Evolutionary conservation across 2,113 vertebrate species (phyloP).

Genomic region (Prietella phreatophila): DNA sequence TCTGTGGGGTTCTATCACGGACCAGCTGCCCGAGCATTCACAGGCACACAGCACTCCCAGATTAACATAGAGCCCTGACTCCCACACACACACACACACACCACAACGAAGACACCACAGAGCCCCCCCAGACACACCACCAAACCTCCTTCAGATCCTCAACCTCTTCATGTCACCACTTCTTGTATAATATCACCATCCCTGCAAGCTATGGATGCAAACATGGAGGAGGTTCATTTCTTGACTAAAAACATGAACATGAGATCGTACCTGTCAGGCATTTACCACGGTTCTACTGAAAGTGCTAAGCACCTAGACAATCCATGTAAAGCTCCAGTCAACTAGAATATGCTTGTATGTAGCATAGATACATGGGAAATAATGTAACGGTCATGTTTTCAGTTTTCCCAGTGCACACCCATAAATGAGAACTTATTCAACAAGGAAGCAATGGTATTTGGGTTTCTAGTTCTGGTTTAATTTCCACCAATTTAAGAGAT

Average conservation of each 20-base stretch:
- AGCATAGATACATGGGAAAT: not conserved
- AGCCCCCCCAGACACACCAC: constrained; percentile 23
- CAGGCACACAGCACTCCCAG: constrained; percentile 76
- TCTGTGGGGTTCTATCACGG: constrained; percentile 80
- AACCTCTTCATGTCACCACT: constrained; percentile 9
- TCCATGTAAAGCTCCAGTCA: constrained; percentile 27
- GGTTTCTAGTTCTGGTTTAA: not conserved
- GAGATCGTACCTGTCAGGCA: not conserved
- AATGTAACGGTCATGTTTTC: not conserved
- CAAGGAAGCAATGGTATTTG: not conserved
- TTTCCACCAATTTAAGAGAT: not conserved
- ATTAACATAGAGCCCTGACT: constrained; percentile 61
- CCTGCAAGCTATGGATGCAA: not conserved
- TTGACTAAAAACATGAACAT: not conserved
- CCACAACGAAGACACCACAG: constrained; percentile 1
- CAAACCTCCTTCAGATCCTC: constrained; percentile 17
- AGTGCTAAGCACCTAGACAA: not conserved
- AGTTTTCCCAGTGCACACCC: not conserved
- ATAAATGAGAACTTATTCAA: not conserved
- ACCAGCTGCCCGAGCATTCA: constrained; percentile 85
- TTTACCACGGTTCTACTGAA: not conserved
- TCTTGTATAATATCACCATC: constrained; percentile 8
- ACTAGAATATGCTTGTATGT: not conserved
- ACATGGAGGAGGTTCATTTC: not conserved
- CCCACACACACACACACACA: constrained; percentile 54